Evolutionary conservation across 2,888 invertebrate genomes (phyloP).

Genomic region (Campaea margaritaria): DNA sequence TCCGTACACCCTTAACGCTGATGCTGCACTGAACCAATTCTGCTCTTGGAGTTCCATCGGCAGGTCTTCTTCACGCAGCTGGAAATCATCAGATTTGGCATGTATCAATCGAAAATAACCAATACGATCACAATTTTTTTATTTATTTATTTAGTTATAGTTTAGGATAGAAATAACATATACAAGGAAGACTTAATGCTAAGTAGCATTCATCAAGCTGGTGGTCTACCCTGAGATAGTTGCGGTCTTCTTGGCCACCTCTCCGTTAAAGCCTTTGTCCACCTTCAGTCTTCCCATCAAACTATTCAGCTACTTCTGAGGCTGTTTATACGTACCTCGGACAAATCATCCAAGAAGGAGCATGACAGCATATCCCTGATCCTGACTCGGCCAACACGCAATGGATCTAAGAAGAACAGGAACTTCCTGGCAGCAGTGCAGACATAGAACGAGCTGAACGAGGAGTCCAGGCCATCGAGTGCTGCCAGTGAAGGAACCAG

Average conservation of each 20-base stretch:
- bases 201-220: too few relatives aligned
- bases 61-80: slow-evolving; percentile 92
- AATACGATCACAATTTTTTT: too few relatives aligned
- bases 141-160: too few relatives aligned
- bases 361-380: slow-evolving; percentile 97
- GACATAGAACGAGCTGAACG: slow-evolving; percentile 98
- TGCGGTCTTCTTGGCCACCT: too few relatives aligned
- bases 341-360: slow-evolving; percentile 95
- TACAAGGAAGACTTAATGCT: too few relatives aligned
- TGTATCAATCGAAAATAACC: too few relatives aligned
- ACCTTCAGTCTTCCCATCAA: too few relatives aligned
- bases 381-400: slow-evolving; percentile 94
- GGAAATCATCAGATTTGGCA: background rate
- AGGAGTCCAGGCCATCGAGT: slow-evolving; percentile 94
- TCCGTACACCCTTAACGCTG: slow-evolving; percentile 95
- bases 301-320: too few relatives aligned
- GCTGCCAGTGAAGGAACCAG: slow-evolving; percentile 96
- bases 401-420: slow-evolving; percentile 97
- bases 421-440: slow-evolving; percentile 98
- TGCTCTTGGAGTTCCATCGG: slow-evolving; percentile 94
- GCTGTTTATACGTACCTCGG: slow-evolving; percentile 91
- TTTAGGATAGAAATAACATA: too few relatives aligned
- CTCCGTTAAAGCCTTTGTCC: too few relatives aligned
- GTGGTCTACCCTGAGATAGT: too few relatives aligned
- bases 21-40: slow-evolving; percentile 96